phyloP scores from a whole-genome alignment of 2,888 invertebrate genomes.

The Eremobia ochroleuca region DNA sequence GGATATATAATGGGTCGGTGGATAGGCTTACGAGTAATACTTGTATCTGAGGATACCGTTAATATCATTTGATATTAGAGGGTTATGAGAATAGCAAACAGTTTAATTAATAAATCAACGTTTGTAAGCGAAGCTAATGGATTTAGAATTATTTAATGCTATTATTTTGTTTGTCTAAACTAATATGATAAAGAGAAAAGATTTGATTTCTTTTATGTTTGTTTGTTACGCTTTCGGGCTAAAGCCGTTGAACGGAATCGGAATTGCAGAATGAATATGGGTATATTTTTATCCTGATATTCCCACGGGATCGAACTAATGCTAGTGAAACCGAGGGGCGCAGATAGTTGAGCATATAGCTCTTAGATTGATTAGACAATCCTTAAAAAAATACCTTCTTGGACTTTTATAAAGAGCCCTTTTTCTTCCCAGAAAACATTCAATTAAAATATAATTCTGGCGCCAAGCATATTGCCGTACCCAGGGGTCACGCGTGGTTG shows the following conservation, averaged over 20 bases:
- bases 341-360: neutral
- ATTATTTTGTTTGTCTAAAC: neutral
- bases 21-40: conserved; percentile 37
- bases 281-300: no score
- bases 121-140: conserved; percentile 17
- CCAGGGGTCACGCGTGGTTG: neutral
- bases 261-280: neutral
- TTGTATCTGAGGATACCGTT: conserved; percentile 32
- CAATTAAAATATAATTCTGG: neutral
- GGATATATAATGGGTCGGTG: conserved; percentile 47
- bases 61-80: conserved; percentile 39
- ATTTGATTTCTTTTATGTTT: neutral
- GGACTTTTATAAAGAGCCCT: neutral
- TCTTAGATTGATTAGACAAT: neutral
- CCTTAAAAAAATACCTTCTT: neutral
- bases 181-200: neutral
- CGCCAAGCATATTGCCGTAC: neutral
- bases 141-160: conserved; percentile 9
- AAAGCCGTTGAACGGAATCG: neutral
- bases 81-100: conserved; percentile 37
- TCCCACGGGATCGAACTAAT: no score
- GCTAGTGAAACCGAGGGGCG: neutral
- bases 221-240: neutral
- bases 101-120: conserved; percentile 38
- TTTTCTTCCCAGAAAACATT: neutral